Evolutionary conservation across 2,113 vertebrate genomes (phyloP).

Genomic region (Sinocyclocheilus rhinocerous): DNA sequence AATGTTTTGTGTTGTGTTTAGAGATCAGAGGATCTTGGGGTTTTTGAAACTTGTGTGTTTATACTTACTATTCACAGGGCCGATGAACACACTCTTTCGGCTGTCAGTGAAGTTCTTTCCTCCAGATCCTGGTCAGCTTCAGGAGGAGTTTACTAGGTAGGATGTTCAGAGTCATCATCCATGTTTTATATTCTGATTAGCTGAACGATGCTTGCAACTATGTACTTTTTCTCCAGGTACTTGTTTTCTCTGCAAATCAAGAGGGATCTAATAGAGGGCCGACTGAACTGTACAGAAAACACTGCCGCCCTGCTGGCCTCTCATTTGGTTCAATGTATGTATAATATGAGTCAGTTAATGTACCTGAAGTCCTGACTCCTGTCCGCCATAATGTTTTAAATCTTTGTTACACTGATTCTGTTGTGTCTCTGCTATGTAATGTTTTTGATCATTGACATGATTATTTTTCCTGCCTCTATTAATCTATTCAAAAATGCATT

Average conservation of each 20-base stretch:
- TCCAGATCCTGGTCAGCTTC: conserved; percentile 93
- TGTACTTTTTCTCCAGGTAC: conserved; percentile 77
- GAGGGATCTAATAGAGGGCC: conserved; percentile 87
- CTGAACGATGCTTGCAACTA: not conserved
- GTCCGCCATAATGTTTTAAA: not conserved
- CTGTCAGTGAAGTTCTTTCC: conserved; percentile 98
- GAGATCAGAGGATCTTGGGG: not conserved
- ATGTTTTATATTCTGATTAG: not conserved
- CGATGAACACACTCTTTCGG: conserved; percentile 85
- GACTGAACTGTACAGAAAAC: conserved; percentile 84
- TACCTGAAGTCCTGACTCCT: not conserved
- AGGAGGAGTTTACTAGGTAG: conserved; percentile 95
- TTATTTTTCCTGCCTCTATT: not conserved
- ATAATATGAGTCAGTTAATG: not conserved
- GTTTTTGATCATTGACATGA: not conserved
- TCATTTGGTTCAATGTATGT: conserved; percentile 90
- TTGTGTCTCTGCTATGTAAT: not conserved
- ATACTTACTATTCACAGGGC: conserved; percentile 76
- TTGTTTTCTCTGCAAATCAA: conserved; percentile 94
- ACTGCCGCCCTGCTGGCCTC: conserved; percentile 88
- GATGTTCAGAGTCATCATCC: not conserved
- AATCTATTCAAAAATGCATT: not conserved
- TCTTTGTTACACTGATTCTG: not conserved
- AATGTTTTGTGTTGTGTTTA: conserved; percentile 10
- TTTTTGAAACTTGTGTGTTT: conserved; percentile 11